Percentiles rank a stretch among this genome's conserved stretches.
phyloP scores from a whole-genome alignment of 2,888 invertebrate species.

The Nemotelus nigrinus region DNA sequence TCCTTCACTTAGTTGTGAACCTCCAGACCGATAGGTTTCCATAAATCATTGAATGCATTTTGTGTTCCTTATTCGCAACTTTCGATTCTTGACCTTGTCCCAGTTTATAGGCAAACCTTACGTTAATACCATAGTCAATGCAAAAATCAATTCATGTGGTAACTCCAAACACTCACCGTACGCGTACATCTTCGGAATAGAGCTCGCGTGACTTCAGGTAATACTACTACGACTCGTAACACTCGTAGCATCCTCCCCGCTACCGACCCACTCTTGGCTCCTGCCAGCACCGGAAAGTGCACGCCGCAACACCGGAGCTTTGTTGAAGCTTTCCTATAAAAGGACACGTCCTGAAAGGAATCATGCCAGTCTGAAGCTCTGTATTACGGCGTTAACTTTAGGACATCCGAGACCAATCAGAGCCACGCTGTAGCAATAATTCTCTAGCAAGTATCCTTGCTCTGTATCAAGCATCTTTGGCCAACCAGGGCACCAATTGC shows the following conservation, averaged over 20 bases:
- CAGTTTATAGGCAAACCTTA: not conserved
- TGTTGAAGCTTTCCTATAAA: conserved; percentile 18
- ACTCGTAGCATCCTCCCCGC: not conserved
- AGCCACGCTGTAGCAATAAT: conserved; percentile 8
- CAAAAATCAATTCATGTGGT: not conserved
- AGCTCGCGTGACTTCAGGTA: conserved; percentile 21
- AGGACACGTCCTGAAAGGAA: conserved; percentile 23
- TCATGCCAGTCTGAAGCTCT: conserved; percentile 18
- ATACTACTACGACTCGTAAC: not conserved
- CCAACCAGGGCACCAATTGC: not conserved
- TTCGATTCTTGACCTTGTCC: conserved; percentile 7
- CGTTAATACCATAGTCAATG: not conserved
- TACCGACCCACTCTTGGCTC: not conserved
- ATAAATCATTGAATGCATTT: no score
- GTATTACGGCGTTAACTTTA: conserved; percentile 12
- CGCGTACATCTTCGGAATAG: not conserved
- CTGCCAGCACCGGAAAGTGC: not conserved
- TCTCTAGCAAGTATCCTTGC: not conserved
- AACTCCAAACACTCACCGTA: not conserved
- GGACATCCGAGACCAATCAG: not conserved
- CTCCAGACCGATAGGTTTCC: no score
- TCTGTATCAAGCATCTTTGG: not conserved
- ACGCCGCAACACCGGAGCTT: not conserved
- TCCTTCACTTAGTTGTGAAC: no score
- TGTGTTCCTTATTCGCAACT: no score